Base-by-base conservation (phyloP, 2,113 vertebrate genomes). In the Heterocephalus glaber region DNA sequence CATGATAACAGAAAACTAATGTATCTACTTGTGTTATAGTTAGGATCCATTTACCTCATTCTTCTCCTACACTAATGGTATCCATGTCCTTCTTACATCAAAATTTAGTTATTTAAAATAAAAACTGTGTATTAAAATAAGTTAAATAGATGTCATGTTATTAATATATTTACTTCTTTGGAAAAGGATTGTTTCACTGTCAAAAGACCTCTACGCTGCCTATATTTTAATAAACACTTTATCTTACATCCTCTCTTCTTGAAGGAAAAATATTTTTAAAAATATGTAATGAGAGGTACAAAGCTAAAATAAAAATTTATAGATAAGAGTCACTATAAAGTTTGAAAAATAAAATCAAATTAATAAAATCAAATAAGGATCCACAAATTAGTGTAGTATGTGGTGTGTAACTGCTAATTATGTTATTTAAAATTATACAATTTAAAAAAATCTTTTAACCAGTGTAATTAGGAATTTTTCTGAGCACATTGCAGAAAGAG, bases 61-160 rank as follows among this genome's bases (percentile, higher is more conserved):
- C 24, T 61, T 7, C 76, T 95, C 41, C 41, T 49, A 65, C 4
- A 44, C 12, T 77, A 85, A n/a, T 76, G 13, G 89, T 22, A 82
- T 1, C 2, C 2, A n/a, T 65, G 8, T 81, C 3, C 26, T 54
- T 47, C 1, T 66, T 85, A 82, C 7, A 56, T 77, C 1, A 12
- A 82, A 70, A 65, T n/a, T 24, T 95, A 82, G 63, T 81, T 85
- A 77, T 35, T 90, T 87, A 90, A 80, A 93, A 56, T 16, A 61
- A 88, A 88, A 85, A n/a, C 17, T n/a, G 35, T 41, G 3, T 9
- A 41, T 20, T 14, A 26, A 91, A 33, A 16, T n/a, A 5, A 72
- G 2, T 83, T 41, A 89, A 76, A 44, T 13, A 58, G 13, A 7
- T 92, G 19, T 52, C 58, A 86, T 17, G 54, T 3, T 74, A 24